Evolutionary conservation across 1,140 invertebrate genomes (phyloP), one percentile per base, ranked within the genome.

Genomic region (Heterodera schachtii): DNA sequence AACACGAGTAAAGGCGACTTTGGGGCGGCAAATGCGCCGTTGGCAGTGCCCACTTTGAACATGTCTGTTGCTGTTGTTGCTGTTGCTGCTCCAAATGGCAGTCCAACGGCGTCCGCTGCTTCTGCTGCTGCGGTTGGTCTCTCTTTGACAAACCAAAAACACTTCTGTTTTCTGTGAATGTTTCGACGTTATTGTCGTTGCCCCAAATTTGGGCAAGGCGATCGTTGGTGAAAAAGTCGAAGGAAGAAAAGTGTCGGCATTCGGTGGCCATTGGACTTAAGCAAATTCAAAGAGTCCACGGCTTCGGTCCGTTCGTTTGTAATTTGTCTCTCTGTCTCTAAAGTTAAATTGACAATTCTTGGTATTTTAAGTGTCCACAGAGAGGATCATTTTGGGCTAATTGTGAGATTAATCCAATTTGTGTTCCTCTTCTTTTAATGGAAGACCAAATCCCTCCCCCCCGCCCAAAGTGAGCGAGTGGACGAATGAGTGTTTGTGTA

Each of bases 1-100:
- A 78, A 49, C 77, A 78, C 3, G 77, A 78, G 47, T 78, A 78
- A 41, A 78, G 47, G 31, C 77, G 52, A 21, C 77, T 78, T 46
- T 78, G 77, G n/a, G 77, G 8, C 31, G 70, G 70, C n/a, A 69
- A 41, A 43, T 76, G 75, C 43, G 13, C 16, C 57, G 13, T 64
- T 64, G 57, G 49, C 57, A 2, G 6, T 52, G 57, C 16, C 5
- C 13, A 64, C 57, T 64, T 64, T 44, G 44, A 70, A 47, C 11
- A 78, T 47, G 43, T 16, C 46, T 66, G 47, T 11, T 21, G 11
- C 43, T 52, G 70, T 49, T 31, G 31, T 31, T 31, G 31, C 46
- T 66, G 47, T 11, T 21, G 11, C 43, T 52, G 70, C 31, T 47
- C 43, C n/a, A 78, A 31, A 64, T 70, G 66, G 47, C 66, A 41